A percentile compares a stretch with the other conserved stretches of the same genome.
Evolutionary conservation across 1,140 invertebrate species (phyloP).

Genomic region (Metopolophium dirhodum): DNA sequence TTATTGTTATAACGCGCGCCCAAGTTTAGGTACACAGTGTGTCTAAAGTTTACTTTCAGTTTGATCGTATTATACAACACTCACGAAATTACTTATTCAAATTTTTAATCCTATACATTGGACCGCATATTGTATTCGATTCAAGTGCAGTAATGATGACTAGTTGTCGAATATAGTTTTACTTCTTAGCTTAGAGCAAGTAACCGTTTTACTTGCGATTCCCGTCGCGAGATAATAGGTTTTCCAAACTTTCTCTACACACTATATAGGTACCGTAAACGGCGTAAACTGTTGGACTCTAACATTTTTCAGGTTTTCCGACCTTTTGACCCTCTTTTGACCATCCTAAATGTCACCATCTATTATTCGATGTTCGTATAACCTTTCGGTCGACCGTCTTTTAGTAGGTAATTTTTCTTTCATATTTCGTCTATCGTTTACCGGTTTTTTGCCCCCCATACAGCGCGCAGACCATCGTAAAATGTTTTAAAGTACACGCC

Average conservation of each 20-base stretch:
- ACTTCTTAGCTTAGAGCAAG: too few species aligned
- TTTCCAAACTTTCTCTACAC: background rate
- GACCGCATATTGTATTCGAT: background rate
- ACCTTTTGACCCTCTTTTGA: background rate
- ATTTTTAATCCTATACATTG: background rate
- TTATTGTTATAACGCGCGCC: background rate
- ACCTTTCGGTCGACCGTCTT: background rate
- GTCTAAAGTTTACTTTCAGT: background rate
- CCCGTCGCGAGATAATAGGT: background rate
- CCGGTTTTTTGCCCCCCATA: background rate
- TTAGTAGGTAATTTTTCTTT: background rate
- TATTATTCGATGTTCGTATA: background rate
- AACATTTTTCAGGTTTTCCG: background rate
- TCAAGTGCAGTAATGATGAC: background rate
- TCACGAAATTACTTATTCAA: background rate
- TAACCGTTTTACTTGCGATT: background rate
- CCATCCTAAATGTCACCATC: background rate
- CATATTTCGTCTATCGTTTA: background rate
- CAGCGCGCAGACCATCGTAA: too few species aligned
- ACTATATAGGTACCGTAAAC: background rate
- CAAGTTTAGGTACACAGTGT: background rate
- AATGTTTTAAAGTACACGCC: background rate
- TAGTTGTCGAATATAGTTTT: too few species aligned
- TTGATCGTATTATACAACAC: background rate
- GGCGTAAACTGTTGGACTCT: background rate